These are phyloP conservation scores for Panopea generosa DNA, from an alignment of 2,888 invertebrate species.

Conservation along the genomic window DNA sequence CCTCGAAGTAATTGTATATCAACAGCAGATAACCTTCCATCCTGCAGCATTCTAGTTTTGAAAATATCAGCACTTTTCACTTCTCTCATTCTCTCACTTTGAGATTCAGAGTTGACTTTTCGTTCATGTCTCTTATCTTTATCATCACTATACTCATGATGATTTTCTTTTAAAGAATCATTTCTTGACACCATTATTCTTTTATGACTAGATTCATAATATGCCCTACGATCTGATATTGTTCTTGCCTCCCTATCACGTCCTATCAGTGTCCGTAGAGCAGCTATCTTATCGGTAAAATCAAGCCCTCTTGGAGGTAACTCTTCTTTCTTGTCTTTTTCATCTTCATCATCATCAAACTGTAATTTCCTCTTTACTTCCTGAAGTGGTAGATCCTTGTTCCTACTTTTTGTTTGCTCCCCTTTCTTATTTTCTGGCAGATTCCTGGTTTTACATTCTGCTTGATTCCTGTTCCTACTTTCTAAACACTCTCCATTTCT, in stretches of 20 bases:
- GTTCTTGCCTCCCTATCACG: conserved; percentile 26
- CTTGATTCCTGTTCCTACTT: background rate
- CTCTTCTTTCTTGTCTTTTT: background rate
- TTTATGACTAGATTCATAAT: conserved; percentile 44
- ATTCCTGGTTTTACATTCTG: background rate
- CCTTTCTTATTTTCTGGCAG: background rate
- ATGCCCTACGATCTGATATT: conserved; percentile 40
- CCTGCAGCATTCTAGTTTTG: conserved; percentile 13
- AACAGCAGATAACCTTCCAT: conserved; percentile 41
- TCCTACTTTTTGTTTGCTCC: background rate
- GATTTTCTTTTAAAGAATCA: conserved; percentile 55
- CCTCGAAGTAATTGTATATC: conserved; percentile 41
- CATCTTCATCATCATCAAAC: conserved; percentile 48
- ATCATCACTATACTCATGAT: conserved; percentile 7
- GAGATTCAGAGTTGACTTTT: too few species aligned
- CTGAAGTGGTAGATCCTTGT: conserved; percentile 19
- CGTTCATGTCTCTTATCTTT: background rate
- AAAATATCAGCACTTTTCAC: conserved; percentile 55
- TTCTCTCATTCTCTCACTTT: background rate
- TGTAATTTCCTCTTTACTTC: conserved; percentile 52
- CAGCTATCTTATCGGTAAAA: conserved; percentile 72
- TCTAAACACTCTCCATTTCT: background rate
- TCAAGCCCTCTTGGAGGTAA: conserved; percentile 41
- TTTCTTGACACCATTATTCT: conserved; percentile 50
- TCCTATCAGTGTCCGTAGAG: conserved; percentile 58